Conservation (phyloP, 2,888 invertebrate genomes). For the Parnassius apollo region DNA sequence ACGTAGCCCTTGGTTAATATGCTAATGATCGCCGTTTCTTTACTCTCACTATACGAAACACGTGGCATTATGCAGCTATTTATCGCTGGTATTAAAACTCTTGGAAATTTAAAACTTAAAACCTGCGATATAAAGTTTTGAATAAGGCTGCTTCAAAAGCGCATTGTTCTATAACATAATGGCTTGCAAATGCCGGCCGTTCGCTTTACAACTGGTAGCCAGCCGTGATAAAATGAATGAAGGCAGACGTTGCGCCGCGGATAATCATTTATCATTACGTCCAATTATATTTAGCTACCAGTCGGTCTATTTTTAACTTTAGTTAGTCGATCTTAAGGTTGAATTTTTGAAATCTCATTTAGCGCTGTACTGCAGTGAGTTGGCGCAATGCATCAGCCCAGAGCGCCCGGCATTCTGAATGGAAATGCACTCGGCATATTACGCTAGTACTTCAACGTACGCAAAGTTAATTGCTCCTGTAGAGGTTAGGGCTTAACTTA, state of each 20-base stretch:
- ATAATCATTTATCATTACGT: slow-evolving; percentile 7
- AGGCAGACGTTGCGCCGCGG: not conserved
- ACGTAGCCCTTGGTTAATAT: too few relatives aligned
- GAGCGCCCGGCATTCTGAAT: slow-evolving; percentile 31
- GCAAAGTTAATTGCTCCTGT: slow-evolving; percentile 22
- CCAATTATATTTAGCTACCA: not conserved
- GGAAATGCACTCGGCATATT: slow-evolving; percentile 5
- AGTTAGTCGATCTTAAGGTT: slow-evolving; percentile 32
- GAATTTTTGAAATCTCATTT: slow-evolving; percentile 29
- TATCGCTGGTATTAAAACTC: too few relatives aligned
- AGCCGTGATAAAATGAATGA: slow-evolving; percentile 1
- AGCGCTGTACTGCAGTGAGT: slow-evolving; percentile 38
- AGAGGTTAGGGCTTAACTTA: slow-evolving; percentile 8
- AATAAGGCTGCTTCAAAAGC: not conserved
- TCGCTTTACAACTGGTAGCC: not conserved
- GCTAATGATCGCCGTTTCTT: too few relatives aligned
- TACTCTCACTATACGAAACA: too few relatives aligned
- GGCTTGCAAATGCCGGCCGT: not conserved
- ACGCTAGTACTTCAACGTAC: slow-evolving; percentile 15
- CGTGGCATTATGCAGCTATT: too few relatives aligned
- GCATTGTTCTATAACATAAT: not conserved
- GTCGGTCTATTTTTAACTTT: slow-evolving; percentile 25
- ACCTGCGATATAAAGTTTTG: too few relatives aligned
- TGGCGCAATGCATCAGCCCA: slow-evolving; percentile 46
- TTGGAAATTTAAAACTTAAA: too few relatives aligned